These are phyloP conservation scores for Gari tellinella DNA, from an alignment of 2,888 invertebrate genomes.

Conservation along the genomic window DNA sequence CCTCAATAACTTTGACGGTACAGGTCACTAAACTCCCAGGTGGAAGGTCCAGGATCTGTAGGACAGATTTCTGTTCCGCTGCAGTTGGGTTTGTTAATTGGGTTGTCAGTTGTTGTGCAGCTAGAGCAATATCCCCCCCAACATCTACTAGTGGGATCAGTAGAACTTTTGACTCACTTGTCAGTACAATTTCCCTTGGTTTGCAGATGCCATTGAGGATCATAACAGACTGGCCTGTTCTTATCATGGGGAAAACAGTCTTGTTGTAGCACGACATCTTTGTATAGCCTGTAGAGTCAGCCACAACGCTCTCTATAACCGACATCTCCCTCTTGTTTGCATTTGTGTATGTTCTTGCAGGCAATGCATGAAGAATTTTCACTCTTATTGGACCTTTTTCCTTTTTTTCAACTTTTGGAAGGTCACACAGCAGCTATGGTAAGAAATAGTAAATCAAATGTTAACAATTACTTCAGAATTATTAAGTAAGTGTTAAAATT, in stretches of 20 bases:
- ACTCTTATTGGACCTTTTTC: slow-evolving; percentile 2
- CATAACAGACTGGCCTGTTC: slow-evolving; percentile 4
- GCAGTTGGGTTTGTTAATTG: slow-evolving; percentile 1
- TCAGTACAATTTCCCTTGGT: slow-evolving; percentile 6
- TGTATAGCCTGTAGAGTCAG: slow-evolving; percentile 1
- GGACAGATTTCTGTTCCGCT: neutral
- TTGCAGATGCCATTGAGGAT: slow-evolving; percentile 12
- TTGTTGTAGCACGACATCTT: slow-evolving; percentile 10
- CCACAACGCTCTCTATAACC: slow-evolving; percentile 15
- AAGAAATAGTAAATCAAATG: slow-evolving; percentile 3
- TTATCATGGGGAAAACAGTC: slow-evolving; percentile 4
- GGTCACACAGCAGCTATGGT: neutral
- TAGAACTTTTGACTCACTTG: slow-evolving; percentile 4
- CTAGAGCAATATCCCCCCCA: too few species aligned
- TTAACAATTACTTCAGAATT: too few species aligned
- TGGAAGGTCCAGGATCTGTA: neutral
- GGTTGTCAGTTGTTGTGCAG: neutral
- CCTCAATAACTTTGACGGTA: slow-evolving; percentile 5
- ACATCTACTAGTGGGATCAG: too few species aligned
- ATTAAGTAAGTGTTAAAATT: too few species aligned
- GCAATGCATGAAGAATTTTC: neutral
- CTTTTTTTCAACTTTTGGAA: too few species aligned
- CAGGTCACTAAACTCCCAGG: slow-evolving; percentile 3
- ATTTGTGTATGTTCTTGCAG: slow-evolving; percentile 5
- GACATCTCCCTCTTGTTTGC: slow-evolving; percentile 12